Percentiles rank a stretch among this genome's conserved stretches.
Conservation (phyloP, 1,140 invertebrate genomes). For the Drosophila ironensis region DNA sequence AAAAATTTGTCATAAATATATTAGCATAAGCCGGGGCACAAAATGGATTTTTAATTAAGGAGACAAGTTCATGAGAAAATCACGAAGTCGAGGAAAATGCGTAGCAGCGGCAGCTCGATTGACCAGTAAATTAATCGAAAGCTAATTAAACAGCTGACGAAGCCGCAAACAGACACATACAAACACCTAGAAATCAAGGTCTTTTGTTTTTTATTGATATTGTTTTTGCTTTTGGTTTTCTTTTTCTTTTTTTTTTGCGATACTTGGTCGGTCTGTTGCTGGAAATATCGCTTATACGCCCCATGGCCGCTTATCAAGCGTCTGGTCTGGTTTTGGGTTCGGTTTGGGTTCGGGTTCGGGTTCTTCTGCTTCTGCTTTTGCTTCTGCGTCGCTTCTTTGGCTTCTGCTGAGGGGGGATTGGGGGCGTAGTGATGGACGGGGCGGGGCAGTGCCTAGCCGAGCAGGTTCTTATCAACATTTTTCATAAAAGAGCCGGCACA, state of each 20-base stretch:
- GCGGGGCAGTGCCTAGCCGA: slow-evolving; percentile 11
- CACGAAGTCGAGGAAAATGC: not conserved
- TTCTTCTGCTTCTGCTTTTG: slow-evolving; percentile 23
- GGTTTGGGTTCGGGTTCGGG: not conserved
- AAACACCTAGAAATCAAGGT: slow-evolving; percentile 36
- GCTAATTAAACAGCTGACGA: slow-evolving; percentile 74
- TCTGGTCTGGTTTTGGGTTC: slow-evolving; percentile 20
- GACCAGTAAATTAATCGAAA: slow-evolving; percentile 65
- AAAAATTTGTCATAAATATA: slow-evolving; percentile 1
- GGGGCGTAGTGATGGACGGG: not conserved
- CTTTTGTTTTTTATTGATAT: too few relatives aligned
- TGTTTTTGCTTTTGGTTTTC: too few relatives aligned
- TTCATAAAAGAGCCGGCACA: slow-evolving; percentile 13
- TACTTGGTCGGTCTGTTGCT: slow-evolving; percentile 1
- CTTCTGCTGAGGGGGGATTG: too few relatives aligned
- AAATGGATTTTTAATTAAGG: slow-evolving; percentile 11
- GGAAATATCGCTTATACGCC: slow-evolving; percentile 29
- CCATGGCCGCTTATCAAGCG: slow-evolving; percentile 43
- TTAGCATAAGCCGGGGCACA: not conserved
- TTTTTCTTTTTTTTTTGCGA: slow-evolving; percentile 47
- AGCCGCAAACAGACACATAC: slow-evolving; percentile 19
- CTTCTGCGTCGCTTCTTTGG: slow-evolving; percentile 40
- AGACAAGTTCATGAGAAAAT: slow-evolving; percentile 35
- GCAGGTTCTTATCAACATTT: slow-evolving; percentile 43
- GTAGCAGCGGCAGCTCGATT: slow-evolving; percentile 19